Conservation (phyloP, 2,888 invertebrate genomes). For the Drosophila buzzatii region DNA sequence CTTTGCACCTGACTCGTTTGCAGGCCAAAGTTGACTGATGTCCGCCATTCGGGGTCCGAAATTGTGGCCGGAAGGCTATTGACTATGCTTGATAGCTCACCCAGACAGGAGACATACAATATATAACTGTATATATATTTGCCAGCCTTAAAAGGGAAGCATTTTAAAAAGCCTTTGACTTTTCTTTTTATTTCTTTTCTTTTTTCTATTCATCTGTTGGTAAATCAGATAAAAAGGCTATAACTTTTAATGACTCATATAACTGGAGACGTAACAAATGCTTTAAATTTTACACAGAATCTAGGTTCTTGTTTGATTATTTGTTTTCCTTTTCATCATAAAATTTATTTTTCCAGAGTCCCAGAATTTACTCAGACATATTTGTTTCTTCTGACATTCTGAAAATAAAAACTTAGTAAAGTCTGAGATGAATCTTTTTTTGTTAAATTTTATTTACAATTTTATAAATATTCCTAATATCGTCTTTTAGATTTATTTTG, state of each 20-base stretch:
- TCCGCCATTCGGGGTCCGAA: slow-evolving; percentile 2
- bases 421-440: too few relatives aligned
- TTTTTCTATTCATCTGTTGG: neutral
- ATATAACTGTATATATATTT: neutral
- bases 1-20: slow-evolving; percentile 19
- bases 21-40: slow-evolving; percentile 26
- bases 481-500: neutral
- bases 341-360: neutral
- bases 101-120: neutral
- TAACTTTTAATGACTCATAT: neutral
- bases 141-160: neutral
- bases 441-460: too few relatives aligned
- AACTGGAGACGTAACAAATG: neutral
- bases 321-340: neutral
- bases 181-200: slow-evolving; percentile 5
- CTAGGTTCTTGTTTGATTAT: neutral
- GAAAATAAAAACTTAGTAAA: too few relatives aligned
- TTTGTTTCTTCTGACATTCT: too few relatives aligned
- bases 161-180: neutral
- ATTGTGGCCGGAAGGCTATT: slow-evolving; percentile 2
- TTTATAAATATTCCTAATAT: too few relatives aligned
- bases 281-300: neutral
- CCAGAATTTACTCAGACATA: neutral
- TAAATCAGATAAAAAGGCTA: slow-evolving; percentile 4
- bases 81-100: neutral